Base-by-base conservation (phyloP, 2,113 vertebrate species). In the Misgurnus anguillicaudatus region DNA sequence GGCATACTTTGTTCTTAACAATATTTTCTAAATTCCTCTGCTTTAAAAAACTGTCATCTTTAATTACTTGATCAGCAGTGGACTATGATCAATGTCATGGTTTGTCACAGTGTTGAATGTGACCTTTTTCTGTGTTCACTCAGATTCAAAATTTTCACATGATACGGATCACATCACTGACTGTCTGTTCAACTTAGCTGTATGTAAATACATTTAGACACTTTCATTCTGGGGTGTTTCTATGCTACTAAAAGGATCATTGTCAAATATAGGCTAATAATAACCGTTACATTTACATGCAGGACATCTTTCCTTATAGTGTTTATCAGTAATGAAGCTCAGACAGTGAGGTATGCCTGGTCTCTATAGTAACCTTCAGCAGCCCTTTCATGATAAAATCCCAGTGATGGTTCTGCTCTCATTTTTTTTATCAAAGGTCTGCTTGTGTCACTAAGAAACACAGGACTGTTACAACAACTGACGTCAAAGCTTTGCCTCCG, bases 361-460 rank as follows among this genome's bases (percentile, higher is more conserved):
- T 89, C 81, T 83, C 84, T 83, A 87, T 86, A 86, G 79, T 75
- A 86, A 88, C 89, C 24, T 47, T 74, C 11, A 19, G 48, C 62
- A 74, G 57, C 55, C 74, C 51, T 79, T 79, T 60, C 79, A 36
- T 68, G 76, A 85, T 77, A 66, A 83, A 78, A 70, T 5, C 48
- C 47, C 41, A 67, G 65, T 31, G 75, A 65, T 77, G 61, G 6
- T 61, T 65, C 36, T 70, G 67, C 53, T 70, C 36, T 45, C 53
- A 3, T 24, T 80, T 71, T 77, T 81, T 82, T 62, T 73, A 42
- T 39, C 61, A 77, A 74, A 72, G 48, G 53, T 67, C 36, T 1
- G 39, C 8, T 14, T 51, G 42, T 78, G 73, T 78, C 67, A 61
- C 57, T 75, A 68, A 78, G 69, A 71, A 79, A 55, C 53, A 66